Evolutionary conservation across 2,113 vertebrate genomes (phyloP).

Genomic region (Saccopteryx bilineata): DNA sequence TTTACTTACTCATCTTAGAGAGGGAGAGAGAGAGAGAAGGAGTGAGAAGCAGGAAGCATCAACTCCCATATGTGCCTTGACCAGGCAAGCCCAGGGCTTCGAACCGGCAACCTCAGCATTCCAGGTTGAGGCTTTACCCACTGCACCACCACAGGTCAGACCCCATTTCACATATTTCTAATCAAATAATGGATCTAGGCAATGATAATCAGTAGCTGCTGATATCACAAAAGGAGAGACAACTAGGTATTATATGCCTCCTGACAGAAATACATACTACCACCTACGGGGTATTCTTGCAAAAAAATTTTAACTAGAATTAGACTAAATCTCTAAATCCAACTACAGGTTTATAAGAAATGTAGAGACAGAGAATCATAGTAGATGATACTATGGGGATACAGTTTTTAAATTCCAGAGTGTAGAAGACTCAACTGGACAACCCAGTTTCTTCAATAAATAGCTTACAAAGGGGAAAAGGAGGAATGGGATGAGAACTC

Average conservation of each 20-base stretch:
- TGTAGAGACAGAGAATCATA: not conserved
- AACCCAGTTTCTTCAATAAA: conserved; percentile 19
- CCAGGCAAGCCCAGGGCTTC: no score
- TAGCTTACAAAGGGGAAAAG: not conserved
- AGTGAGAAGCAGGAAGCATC: no score
- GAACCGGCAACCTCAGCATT: no score
- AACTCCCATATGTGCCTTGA: no score
- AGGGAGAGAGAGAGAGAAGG: no score
- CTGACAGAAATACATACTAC: not conserved
- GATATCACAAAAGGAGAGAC: not conserved
- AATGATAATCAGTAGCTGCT: not conserved
- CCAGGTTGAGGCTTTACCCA: no score
- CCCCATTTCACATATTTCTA: conserved; percentile 25
- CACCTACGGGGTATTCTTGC: not conserved
- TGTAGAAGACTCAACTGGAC: not conserved
- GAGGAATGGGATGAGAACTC: not conserved
- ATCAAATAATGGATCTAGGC: not conserved
- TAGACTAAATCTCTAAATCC: not conserved
- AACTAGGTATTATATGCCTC: not conserved
- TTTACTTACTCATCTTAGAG: no score
- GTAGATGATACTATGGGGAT: not conserved
- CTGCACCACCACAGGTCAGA: no score
- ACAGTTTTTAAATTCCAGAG: not conserved
- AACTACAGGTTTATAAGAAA: not conserved
- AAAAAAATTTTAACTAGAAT: not conserved